These are phyloP conservation scores for Melospiza georgiana DNA, from an alignment of 2,113 vertebrate genomes.

Conservation along the genomic window DNA sequence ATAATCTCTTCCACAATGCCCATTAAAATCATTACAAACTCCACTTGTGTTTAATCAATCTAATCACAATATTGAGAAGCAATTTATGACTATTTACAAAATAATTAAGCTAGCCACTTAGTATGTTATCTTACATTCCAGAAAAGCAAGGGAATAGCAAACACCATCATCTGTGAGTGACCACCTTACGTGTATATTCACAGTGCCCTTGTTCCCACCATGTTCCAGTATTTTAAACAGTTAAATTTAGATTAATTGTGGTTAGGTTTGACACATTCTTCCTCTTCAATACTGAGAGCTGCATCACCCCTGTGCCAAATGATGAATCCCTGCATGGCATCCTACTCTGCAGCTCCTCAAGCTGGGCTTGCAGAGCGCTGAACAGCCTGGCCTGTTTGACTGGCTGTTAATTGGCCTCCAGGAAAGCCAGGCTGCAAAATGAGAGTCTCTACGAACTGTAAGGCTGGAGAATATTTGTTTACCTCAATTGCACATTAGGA, in stretches of 20 bases:
- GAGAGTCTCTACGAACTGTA: not conserved
- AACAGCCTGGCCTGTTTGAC: constrained; percentile 58
- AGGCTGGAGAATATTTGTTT: constrained; percentile 37
- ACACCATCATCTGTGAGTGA: constrained; percentile 25
- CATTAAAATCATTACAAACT: not conserved
- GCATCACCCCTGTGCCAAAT: not conserved
- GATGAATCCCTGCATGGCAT: not conserved
- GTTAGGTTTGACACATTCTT: not conserved
- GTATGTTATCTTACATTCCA: not conserved
- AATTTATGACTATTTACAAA: not conserved
- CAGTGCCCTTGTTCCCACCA: not conserved
- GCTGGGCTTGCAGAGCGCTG: constrained; percentile 37
- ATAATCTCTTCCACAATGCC: not conserved
- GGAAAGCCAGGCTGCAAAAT: constrained; percentile 64
- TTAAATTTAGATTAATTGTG: not conserved
- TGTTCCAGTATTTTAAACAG: not conserved
- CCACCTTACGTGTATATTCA: not conserved
- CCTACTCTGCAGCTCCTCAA: constrained; percentile 9
- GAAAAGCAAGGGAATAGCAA: not conserved
- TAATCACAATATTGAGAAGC: not conserved
- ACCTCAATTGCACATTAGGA: constrained; percentile 39
- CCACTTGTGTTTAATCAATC: not conserved
- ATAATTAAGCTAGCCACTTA: not conserved
- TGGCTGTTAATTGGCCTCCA: constrained; percentile 58
- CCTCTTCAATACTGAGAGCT: not conserved